phyloP scores from a whole-genome alignment of 1,140 invertebrate genomes.

The Drosophila parvula region DNA sequence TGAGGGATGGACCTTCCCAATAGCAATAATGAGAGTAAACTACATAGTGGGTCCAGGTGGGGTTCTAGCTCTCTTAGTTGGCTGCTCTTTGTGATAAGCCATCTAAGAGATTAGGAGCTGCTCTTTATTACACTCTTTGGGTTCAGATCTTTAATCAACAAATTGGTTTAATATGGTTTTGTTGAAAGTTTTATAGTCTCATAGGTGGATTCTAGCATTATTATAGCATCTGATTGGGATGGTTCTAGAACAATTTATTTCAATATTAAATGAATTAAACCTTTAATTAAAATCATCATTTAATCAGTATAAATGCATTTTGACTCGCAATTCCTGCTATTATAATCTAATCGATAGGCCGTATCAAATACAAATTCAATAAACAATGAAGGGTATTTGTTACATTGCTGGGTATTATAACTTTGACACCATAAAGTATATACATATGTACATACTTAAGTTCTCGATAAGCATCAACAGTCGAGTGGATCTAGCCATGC shows the following conservation, averaged over 20 bases:
- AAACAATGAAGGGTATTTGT: background rate
- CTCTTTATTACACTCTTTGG: background rate
- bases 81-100: constrained; percentile 9
- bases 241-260: background rate
- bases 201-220: background rate
- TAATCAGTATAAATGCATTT: background rate
- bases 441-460: no score
- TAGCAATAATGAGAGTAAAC: background rate
- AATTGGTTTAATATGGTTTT: background rate
- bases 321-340: background rate
- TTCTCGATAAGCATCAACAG: no score
- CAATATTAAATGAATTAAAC: background rate
- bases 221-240: background rate
- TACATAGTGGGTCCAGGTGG: background rate
- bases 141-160: background rate
- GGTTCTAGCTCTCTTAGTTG: background rate
- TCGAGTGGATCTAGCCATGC: no score
- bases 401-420: no score
- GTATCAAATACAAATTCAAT: background rate
- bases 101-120: background rate
- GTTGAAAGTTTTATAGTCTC: background rate
- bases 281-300: background rate
- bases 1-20: background rate
- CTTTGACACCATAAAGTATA: no score
- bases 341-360: constrained; percentile 1